phyloP scores from a whole-genome alignment of 2,113 vertebrate species.

The Eidolon helvum region DNA sequence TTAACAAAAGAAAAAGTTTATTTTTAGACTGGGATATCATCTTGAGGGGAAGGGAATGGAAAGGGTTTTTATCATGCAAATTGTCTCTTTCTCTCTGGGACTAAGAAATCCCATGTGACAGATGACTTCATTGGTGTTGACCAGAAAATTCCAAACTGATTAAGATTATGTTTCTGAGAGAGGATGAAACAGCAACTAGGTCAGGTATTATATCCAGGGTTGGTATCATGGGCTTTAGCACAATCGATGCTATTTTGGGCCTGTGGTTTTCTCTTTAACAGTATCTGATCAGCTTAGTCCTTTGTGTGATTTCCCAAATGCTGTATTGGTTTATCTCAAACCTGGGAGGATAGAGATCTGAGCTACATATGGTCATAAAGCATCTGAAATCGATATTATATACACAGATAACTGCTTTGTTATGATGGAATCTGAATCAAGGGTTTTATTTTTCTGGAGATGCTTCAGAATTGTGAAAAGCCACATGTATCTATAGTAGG shows the following conservation, averaged over 20 bases:
- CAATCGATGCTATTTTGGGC: background rate
- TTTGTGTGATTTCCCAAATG: conserved; percentile 78
- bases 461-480: conserved; percentile 45
- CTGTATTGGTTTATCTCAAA: conserved; percentile 84
- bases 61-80: too few relatives aligned
- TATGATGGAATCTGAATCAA: conserved; percentile 30
- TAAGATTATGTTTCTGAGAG: too few relatives aligned
- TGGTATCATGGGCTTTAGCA: background rate
- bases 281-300: conserved; percentile 63
- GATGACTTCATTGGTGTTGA: too few relatives aligned
- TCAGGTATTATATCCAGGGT: too few relatives aligned
- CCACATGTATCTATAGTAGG: conserved; percentile 66
- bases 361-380: conserved; percentile 69
- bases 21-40: too few relatives aligned
- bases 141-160: too few relatives aligned
- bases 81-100: too few relatives aligned
- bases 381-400: conserved; percentile 69
- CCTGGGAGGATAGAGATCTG: conserved; percentile 78
- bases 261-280: background rate
- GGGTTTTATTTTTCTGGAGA: conserved; percentile 53
- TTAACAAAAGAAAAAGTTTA: too few relatives aligned
- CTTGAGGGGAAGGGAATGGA: too few relatives aligned
- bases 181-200: too few relatives aligned
- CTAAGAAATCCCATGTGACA: too few relatives aligned
- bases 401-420: conserved; percentile 44